Percentiles rank a stretch among this genome's conserved stretches.
Evolutionary conservation across 2,797 vertebrate species (phyloP).

Genomic region (Ispidina picta): DNA sequence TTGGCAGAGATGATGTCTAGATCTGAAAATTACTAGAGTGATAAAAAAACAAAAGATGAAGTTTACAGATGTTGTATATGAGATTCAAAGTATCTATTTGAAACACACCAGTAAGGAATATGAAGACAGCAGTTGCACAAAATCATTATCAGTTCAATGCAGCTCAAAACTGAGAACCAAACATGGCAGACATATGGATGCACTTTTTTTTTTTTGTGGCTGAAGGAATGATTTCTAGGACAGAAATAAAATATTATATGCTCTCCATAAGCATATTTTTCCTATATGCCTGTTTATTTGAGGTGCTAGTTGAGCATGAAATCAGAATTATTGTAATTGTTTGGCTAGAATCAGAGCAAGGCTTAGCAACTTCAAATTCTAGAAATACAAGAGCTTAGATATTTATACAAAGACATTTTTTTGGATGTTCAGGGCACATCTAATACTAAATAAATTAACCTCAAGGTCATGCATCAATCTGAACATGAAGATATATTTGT

Average conservation of each 20-base stretch:
- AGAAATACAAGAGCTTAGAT: background rate
- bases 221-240: background rate
- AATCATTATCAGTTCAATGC: background rate
- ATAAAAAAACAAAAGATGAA: background rate
- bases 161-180: conserved; percentile 2
- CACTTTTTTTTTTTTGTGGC: background rate
- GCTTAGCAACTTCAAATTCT: background rate
- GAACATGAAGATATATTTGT: background rate
- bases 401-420: background rate
- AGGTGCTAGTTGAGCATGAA: background rate
- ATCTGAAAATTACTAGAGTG: background rate
- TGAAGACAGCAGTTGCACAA: background rate
- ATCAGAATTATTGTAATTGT: background rate
- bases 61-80: background rate
- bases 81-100: background rate
- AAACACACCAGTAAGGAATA: background rate
- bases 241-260: background rate
- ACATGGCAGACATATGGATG: background rate
- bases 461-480: background rate
- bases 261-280: background rate
- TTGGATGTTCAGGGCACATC: background rate
- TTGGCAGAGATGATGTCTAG: background rate
- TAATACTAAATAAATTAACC: background rate
- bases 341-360: background rate
- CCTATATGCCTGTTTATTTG: background rate